Percentiles rank a stretch among this genome's conserved stretches.
Evolutionary conservation across 2,113 vertebrate species (phyloP).

Genomic region (Notechis scutatus): DNA sequence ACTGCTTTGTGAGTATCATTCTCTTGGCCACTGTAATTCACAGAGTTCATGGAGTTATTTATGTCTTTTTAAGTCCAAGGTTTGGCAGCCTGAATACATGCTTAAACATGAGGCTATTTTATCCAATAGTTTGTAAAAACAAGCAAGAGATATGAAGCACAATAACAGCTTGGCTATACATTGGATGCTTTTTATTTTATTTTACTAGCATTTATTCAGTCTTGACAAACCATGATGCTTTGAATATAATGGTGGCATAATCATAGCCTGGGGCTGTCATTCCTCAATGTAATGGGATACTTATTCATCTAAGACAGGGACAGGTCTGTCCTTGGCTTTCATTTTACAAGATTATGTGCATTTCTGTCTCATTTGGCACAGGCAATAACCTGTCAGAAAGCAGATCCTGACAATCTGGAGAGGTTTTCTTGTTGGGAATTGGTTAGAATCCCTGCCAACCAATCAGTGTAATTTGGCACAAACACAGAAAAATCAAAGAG

Average conservation of each 20-base stretch:
- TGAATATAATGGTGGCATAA: conserved; percentile 92
- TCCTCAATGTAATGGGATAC: conserved; percentile 91
- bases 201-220: conserved; percentile 75
- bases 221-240: conserved; percentile 93
- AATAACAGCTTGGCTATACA: conserved; percentile 61
- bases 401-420: conserved; percentile 61
- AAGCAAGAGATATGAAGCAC: conserved; percentile 55
- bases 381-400: conserved; percentile 65
- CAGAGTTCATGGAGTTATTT: neutral
- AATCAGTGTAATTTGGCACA: neutral
- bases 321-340: conserved; percentile 77
- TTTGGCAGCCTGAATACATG: conserved; percentile 54
- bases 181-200: conserved; percentile 62
- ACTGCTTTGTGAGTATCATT: conserved; percentile 11
- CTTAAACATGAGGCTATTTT: conserved; percentile 48
- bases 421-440: conserved; percentile 50
- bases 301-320: conserved; percentile 87
- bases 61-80: neutral
- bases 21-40: neutral
- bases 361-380: conserved; percentile 66
- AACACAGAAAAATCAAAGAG: neutral
- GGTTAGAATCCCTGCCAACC: conserved; percentile 6
- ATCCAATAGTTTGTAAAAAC: conserved; percentile 56
- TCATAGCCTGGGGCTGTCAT: conserved; percentile 85
- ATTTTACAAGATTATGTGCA: conserved; percentile 79